A percentile compares a stretch with the other conserved stretches of the same genome.
phyloP scores from a whole-genome alignment of 2,113 vertebrate genomes.

The Amphiprion ocellaris region DNA sequence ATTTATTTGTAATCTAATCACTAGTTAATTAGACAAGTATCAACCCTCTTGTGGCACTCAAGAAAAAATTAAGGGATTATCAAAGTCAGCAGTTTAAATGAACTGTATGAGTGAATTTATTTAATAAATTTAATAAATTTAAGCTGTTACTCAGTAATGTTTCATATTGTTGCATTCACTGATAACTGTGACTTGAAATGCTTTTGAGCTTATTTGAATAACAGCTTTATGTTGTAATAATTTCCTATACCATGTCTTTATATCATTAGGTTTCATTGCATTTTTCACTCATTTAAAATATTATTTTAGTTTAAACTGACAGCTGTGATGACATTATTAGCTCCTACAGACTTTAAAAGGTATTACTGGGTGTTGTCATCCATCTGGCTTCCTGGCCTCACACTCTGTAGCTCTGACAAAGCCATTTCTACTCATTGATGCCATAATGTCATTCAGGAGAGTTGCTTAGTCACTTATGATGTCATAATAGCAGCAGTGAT shows the following conservation, averaged over 20 bases:
- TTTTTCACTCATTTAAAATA: neutral
- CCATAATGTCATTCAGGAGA: slow-evolving; percentile 54
- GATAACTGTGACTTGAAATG: neutral
- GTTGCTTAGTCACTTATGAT: slow-evolving; percentile 76
- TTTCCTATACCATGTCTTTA: neutral
- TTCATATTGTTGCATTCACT: neutral
- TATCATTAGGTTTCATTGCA: neutral
- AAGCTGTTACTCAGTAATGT: neutral
- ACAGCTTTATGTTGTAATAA: neutral
- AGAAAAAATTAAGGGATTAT: too few relatives aligned
- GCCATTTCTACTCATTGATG: slow-evolving; percentile 40
- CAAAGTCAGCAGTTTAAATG: too few relatives aligned
- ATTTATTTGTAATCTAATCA: too few relatives aligned
- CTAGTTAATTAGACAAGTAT: too few relatives aligned
- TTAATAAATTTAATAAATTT: neutral
- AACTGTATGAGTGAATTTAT: too few relatives aligned
- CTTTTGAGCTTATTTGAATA: neutral
- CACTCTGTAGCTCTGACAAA: slow-evolving; percentile 27
- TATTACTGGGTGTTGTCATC: slow-evolving; percentile 15
- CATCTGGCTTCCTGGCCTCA: slow-evolving; percentile 35
- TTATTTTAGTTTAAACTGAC: neutral
- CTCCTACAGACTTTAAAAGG: neutral
- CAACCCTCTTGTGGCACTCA: too few relatives aligned
- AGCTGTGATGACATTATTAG: neutral
- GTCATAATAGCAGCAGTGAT: slow-evolving; percentile 73